Evolutionary conservation across 2,797 vertebrate genomes (phyloP).

Genomic region (Leptatherina wallacei): DNA sequence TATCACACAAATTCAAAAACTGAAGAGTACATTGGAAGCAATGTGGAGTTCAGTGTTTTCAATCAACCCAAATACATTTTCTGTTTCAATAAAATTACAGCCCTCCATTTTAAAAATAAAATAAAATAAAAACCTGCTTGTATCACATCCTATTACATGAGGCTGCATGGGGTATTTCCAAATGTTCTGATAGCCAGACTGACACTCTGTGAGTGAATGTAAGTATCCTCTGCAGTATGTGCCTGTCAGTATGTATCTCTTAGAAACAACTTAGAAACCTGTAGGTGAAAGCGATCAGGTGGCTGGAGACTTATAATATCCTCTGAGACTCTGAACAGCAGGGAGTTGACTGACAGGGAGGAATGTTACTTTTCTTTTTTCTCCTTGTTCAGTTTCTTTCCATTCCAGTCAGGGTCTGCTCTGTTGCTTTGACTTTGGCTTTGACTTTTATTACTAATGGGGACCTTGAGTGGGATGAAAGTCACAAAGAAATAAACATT

Average conservation of each 20-base stretch:
- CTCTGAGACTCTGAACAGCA: slow-evolving; percentile 57
- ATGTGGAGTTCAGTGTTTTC: not conserved
- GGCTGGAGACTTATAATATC: slow-evolving; percentile 68
- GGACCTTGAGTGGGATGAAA: not conserved
- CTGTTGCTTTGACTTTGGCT: not conserved
- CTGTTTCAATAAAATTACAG: slow-evolving; percentile 11
- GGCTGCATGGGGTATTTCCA: slow-evolving; percentile 27
- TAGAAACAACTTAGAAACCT: slow-evolving; percentile 52
- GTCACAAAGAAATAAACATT: not conserved
- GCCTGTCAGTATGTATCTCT: slow-evolving; percentile 56
- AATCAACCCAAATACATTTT: slow-evolving; percentile 15
- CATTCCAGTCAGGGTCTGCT: not conserved
- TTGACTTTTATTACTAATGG: not conserved
- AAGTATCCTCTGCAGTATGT: slow-evolving; percentile 49
- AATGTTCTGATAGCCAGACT: slow-evolving; percentile 51
- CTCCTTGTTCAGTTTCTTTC: slow-evolving; percentile 34
- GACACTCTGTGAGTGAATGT: slow-evolving; percentile 49
- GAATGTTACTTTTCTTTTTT: slow-evolving; percentile 31
- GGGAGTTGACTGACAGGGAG: slow-evolving; percentile 63
- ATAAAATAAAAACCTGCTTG: not conserved
- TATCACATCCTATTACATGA: not conserved
- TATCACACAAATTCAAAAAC: too few species aligned
- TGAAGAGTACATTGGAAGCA: too few species aligned
- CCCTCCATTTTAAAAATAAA: slow-evolving; percentile 32
- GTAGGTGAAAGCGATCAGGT: slow-evolving; percentile 64